Evolutionary conservation across 2,888 invertebrate species (phyloP).

Genomic region (Lepidocyrtinus sp.): DNA sequence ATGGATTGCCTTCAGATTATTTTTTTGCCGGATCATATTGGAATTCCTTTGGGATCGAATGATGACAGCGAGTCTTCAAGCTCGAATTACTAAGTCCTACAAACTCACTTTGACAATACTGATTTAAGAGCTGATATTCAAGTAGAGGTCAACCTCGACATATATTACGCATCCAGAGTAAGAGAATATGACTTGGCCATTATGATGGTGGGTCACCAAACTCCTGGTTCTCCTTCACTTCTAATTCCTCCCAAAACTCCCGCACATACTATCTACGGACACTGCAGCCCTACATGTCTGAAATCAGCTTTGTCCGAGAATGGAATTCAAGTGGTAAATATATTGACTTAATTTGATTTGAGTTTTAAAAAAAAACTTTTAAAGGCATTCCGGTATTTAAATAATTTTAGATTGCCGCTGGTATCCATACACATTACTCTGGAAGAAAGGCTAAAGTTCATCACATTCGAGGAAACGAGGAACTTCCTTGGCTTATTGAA

Average conservation of each 20-base stretch:
- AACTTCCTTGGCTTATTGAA: slow-evolving; percentile 82
- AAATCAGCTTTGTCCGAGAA: slow-evolving; percentile 8
- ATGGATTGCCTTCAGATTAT: background rate
- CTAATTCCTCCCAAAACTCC: background rate
- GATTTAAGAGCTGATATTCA: background rate
- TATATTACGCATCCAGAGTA: slow-evolving; percentile 26
- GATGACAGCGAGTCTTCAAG: slow-evolving; percentile 14
- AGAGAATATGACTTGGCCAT: slow-evolving; percentile 11
- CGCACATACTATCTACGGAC: slow-evolving; percentile 23
- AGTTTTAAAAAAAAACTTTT: too few species aligned
- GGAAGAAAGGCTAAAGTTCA: slow-evolving; percentile 83
- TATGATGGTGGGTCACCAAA: slow-evolving; percentile 21
- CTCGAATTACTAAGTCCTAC: slow-evolving; percentile 34
- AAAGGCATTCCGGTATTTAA: too few species aligned
- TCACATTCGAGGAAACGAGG: slow-evolving; percentile 83
- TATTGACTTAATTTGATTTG: too few species aligned
- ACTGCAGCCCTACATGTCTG: slow-evolving; percentile 19
- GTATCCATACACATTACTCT: slow-evolving; percentile 74
- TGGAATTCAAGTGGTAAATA: slow-evolving; percentile 16
- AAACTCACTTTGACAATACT: slow-evolving; percentile 49
- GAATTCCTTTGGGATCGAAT: slow-evolving; percentile 23
- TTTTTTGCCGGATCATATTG: slow-evolving; percentile 28
- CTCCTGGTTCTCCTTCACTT: slow-evolving; percentile 15
- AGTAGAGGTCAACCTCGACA: slow-evolving; percentile 25
- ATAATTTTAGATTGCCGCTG: background rate